A percentile compares a stretch with the other conserved stretches of the same genome.
Evolutionary conservation across 1,140 invertebrate genomes (phyloP).

Genomic region (Caenorhabditis brenneri): DNA sequence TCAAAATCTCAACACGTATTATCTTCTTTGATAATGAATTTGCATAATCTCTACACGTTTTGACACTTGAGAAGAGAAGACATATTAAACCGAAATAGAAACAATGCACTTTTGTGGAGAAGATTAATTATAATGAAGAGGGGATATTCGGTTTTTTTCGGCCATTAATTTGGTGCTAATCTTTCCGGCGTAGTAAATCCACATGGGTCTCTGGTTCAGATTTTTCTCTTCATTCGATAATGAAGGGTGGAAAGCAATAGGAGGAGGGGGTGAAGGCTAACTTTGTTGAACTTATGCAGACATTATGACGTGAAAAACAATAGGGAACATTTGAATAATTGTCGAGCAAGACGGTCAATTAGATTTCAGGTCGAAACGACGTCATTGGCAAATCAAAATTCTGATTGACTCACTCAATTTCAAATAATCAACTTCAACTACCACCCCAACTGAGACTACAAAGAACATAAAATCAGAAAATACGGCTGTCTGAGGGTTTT

Average conservation of each 20-base stretch:
- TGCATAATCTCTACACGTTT: constrained; percentile 33
- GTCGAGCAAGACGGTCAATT: neutral
- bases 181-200: neutral
- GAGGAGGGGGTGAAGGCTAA: neutral
- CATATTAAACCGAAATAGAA: neutral
- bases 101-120: constrained; percentile 18
- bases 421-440: neutral
- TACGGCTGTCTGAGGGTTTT: neutral
- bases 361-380: neutral
- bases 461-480: neutral
- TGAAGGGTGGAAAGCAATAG: neutral
- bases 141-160: neutral
- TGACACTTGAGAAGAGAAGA: neutral
- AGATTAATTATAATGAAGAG: neutral
- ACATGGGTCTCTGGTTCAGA: neutral
- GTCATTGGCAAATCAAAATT: neutral
- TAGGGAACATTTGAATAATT: neutral
- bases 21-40: constrained; percentile 9
- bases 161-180: neutral
- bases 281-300: constrained; percentile 2
- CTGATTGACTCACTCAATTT: neutral
- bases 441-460: neutral
- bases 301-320: constrained; percentile 9
- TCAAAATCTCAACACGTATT: constrained; percentile 16
- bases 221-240: neutral